Percentiles rank a stretch among this genome's conserved stretches.
phyloP scores from a whole-genome alignment of 2,888 invertebrate species.

The Eupeodes luniger region DNA sequence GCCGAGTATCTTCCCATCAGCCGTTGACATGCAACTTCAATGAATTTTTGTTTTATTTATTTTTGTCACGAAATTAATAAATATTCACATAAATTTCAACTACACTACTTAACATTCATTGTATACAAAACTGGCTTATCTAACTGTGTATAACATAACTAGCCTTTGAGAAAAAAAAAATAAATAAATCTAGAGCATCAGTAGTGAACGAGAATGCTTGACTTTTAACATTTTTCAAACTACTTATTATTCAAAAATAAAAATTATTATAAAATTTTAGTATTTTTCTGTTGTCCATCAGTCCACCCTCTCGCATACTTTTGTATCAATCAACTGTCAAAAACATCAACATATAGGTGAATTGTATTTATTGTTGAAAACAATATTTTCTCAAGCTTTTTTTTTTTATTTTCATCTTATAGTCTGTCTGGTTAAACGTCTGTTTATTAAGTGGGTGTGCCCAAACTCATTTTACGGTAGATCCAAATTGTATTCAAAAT shows the following conservation, averaged over 20 bases:
- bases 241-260: neutral
- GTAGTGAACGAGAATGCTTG: neutral
- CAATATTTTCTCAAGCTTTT: constrained; percentile 30
- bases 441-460: constrained; percentile 59
- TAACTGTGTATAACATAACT: neutral
- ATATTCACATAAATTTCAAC: too few relatives aligned
- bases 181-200: neutral
- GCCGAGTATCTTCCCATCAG: too few relatives aligned
- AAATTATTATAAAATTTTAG: constrained; percentile 16
- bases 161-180: neutral
- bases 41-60: too few relatives aligned
- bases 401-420: constrained; percentile 26
- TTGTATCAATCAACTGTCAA: constrained; percentile 33
- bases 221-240: neutral
- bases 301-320: constrained; percentile 24
- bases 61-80: too few relatives aligned
- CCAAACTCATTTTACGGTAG: constrained; percentile 24
- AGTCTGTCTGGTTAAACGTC: constrained; percentile 50
- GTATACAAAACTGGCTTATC: neutral
- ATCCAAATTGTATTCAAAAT: neutral
- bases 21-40: too few relatives aligned
- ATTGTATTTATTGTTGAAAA: neutral
- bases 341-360: constrained; percentile 38
- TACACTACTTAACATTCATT: too few relatives aligned
- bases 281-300: constrained; percentile 17